Percentiles rank a stretch among this genome's conserved stretches.
phyloP scores from a whole-genome alignment of 1,140 invertebrate species.

The Eriosoma lanigerum region DNA sequence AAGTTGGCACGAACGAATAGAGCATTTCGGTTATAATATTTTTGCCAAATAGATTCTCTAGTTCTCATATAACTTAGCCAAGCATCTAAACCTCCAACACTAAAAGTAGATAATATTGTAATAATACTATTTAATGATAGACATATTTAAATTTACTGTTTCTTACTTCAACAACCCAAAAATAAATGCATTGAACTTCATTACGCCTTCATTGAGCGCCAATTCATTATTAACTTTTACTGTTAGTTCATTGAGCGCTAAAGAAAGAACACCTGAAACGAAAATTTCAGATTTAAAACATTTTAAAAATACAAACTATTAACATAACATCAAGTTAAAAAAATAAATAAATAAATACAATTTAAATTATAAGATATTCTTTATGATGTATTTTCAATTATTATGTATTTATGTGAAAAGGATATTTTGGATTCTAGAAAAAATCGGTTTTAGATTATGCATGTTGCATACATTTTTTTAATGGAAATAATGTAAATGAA shows the following conservation, averaged over 20 bases:
- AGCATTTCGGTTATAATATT: constrained; percentile 75
- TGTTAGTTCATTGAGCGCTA: constrained; percentile 82
- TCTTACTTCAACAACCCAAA: constrained; percentile 85
- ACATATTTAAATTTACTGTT: neutral
- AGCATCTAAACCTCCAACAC: constrained; percentile 77
- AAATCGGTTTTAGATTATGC: no score
- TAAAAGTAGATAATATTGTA: constrained; percentile 58
- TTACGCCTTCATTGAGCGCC: constrained; percentile 77
- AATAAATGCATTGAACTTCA: constrained; percentile 88
- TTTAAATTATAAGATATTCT: no score
- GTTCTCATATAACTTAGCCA: constrained; percentile 83
- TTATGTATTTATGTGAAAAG: no score
- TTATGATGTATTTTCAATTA: no score
- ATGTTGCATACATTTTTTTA: no score
- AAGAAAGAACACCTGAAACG: constrained; percentile 70
- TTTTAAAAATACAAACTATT: no score
- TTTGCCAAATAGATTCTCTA: constrained; percentile 76
- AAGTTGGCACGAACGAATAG: constrained; percentile 71
- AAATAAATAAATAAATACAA: no score
- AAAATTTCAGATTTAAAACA: neutral
- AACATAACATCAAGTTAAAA: no score
- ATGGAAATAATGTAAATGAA: no score
- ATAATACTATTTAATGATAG: no score
- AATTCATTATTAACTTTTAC: constrained; percentile 82
- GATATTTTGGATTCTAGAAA: no score